Evolutionary conservation across 2,113 vertebrate species (phyloP).

Genomic region (Psilopogon haemacephalus): DNA sequence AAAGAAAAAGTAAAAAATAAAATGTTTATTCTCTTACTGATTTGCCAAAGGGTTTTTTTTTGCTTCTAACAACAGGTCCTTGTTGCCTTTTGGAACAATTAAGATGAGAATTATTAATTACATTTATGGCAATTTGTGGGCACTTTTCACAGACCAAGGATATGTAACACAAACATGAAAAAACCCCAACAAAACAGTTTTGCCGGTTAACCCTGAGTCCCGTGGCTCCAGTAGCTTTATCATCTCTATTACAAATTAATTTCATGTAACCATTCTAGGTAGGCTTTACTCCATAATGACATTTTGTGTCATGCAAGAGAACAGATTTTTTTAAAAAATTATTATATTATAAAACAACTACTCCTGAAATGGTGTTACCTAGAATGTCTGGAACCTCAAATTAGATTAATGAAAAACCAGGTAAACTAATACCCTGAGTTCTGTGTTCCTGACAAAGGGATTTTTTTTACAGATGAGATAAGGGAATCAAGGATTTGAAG

Average conservation of each 20-base stretch:
- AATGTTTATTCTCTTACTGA: background rate
- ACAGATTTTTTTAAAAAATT: too few species aligned
- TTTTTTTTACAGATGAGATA: background rate
- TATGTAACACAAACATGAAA: background rate
- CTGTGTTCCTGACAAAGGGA: background rate
- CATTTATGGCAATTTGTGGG: background rate
- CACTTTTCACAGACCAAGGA: background rate
- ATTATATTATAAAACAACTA: background rate
- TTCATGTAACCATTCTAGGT: background rate
- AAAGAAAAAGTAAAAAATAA: background rate
- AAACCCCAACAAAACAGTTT: background rate
- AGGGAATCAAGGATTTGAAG: background rate
- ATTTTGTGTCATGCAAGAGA: background rate
- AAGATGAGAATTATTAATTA: background rate
- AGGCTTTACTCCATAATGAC: rapidly evolving
- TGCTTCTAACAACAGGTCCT: background rate
- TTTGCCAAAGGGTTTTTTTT: background rate
- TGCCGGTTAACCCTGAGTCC: background rate
- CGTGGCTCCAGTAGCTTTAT: background rate
- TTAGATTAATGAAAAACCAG: background rate
- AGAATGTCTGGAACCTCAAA: background rate
- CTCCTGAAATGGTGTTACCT: background rate
- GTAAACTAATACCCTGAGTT: background rate
- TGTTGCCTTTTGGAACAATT: background rate
- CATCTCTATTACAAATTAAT: background rate